Percentiles rank a stretch among this genome's conserved stretches.
phyloP scores from a whole-genome alignment of 2,888 invertebrate species.

The Drosophila kanekoi region DNA sequence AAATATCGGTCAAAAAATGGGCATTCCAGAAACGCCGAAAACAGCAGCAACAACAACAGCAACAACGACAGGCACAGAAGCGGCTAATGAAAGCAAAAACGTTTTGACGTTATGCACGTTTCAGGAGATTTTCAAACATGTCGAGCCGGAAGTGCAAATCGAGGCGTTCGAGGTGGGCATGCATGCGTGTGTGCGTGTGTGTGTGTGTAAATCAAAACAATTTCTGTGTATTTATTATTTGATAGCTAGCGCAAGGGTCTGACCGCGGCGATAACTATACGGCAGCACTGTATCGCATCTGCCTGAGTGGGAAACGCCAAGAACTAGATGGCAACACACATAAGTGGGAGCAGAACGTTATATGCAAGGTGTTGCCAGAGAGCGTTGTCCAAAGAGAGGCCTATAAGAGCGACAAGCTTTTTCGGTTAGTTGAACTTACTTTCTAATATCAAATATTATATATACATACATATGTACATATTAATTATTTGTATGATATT shows the following conservation, averaged over 20 bases:
- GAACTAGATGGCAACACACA: slow-evolving; percentile 82
- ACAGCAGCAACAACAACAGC: slow-evolving; percentile 54
- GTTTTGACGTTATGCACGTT: slow-evolving; percentile 86
- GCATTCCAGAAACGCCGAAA: slow-evolving; percentile 77
- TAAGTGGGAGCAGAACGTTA: slow-evolving; percentile 89
- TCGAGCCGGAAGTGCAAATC: slow-evolving; percentile 87
- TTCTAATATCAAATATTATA: background rate
- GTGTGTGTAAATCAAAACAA: background rate
- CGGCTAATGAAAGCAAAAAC: slow-evolving; percentile 54
- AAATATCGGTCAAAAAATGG: slow-evolving; percentile 61
- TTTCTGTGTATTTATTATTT: background rate
- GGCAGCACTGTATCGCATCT: slow-evolving; percentile 89
- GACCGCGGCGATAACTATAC: slow-evolving; percentile 91
- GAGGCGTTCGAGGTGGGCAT: slow-evolving; percentile 86
- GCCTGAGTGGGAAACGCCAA: slow-evolving; percentile 86
- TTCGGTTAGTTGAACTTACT: slow-evolving; percentile 84
- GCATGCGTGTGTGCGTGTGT: slow-evolving; percentile 7
- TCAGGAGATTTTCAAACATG: slow-evolving; percentile 86
- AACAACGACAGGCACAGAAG: slow-evolving; percentile 55
- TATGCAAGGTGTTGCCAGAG: slow-evolving; percentile 90
- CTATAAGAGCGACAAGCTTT: slow-evolving; percentile 89
- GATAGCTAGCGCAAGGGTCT: slow-evolving; percentile 89
- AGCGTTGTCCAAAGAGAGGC: slow-evolving; percentile 88
- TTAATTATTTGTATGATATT: background rate
- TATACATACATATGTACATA: no score